phyloP scores from a whole-genome alignment of 2,888 invertebrate species.

The Tridacna crocea region DNA sequence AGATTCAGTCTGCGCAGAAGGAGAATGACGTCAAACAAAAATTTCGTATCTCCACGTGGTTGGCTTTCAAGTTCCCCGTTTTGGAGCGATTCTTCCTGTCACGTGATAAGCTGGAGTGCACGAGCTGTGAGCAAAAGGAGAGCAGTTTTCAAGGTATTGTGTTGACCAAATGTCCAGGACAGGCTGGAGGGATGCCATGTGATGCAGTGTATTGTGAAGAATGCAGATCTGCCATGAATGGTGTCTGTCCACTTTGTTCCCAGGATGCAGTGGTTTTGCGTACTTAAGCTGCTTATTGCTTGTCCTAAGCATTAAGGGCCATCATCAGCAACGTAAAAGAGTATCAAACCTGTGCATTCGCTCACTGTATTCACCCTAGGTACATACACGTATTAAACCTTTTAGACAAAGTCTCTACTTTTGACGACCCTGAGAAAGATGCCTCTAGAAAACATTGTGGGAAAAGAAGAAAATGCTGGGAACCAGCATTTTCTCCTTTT shows the following conservation, averaged over 20 bases:
- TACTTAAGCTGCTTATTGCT: neutral
- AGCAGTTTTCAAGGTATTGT: conserved; percentile 40
- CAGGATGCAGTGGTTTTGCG: conserved; percentile 31
- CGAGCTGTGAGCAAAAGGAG: conserved; percentile 56
- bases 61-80: conserved; percentile 42
- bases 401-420: no score
- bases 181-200: conserved; percentile 47
- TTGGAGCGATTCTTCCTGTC: conserved; percentile 31
- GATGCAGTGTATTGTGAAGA: conserved; percentile 61
- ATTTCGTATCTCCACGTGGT: conserved; percentile 53
- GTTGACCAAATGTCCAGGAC: conserved; percentile 43
- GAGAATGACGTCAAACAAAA: conserved; percentile 54
- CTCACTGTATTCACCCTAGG: no score
- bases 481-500: no score
- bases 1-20: conserved; percentile 54
- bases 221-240: conserved; percentile 50
- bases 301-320: no score
- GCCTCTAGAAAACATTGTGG: no score
- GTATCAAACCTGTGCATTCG: no score
- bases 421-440: no score
- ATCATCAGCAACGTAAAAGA: no score
- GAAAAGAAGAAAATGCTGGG: no score
- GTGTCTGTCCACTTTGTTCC: conserved; percentile 58
- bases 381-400: no score
- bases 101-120: conserved; percentile 42